Base-by-base conservation (phyloP, 92 coral and sea anemone genomes). In the Porites rus region DNA sequence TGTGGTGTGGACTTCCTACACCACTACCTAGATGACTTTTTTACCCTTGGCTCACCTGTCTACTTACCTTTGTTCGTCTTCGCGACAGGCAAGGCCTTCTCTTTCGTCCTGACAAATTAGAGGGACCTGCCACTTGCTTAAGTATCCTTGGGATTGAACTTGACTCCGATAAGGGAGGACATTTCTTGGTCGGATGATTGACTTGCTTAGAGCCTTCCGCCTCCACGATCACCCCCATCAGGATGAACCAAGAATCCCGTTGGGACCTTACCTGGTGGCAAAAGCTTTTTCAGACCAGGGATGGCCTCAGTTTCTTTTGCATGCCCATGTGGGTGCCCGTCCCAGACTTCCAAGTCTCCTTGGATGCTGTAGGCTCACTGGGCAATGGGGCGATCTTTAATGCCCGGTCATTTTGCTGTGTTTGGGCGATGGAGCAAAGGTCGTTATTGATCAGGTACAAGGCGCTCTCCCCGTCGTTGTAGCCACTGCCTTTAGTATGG, bases 271-370 rank as follows among this genome's bases (percentile, higher is more conserved):
- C 56, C 8, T 79, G 86, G 90, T 79, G 80, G 90, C 80, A 28
- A 12, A 83, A 85, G 25, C 75, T 87, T 12, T 72, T 79, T 21
- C 20, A 51, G 25, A n/a, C 19, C 24, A 79, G 90, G 85, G 81
- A 79, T 71, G 90, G 80, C 64, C 76, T 87, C n/a, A 79, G 86
- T 22, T 79, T 87, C 81, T 69, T 81, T 58, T 65, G 20, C 9
- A 71, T 54, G 59, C 87, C 91, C 28, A 76, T 10, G 25, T 53
- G 82, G 65, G 38, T 72, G 62, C 85, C 90, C 31, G 31, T 28
- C 31, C 31, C 31, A 28, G 31, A 28, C 31, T 28, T 28, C 2
- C 31, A 28, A 28, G 31, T 28, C 17, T 51, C 75, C 65, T 62
- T 84, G 10, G 76, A 85, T 53, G 76, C 89, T 16, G 84, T 68